phyloP scores from a whole-genome alignment of 2,797 vertebrate species.

The Okamejei kenojei region DNA sequence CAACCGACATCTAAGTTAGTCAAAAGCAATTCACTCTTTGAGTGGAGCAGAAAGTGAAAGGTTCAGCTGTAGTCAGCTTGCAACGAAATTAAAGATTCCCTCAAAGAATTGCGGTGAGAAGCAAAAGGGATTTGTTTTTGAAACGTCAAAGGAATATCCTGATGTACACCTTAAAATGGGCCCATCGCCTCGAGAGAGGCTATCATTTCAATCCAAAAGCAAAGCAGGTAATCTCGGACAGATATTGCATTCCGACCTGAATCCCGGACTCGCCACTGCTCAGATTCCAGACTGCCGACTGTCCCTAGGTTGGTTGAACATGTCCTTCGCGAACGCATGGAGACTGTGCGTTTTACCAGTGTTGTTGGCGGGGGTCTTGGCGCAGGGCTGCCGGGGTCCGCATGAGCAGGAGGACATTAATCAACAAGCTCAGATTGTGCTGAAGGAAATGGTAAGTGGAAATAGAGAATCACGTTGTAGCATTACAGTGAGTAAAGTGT shows the following conservation, averaged over 20 bases:
- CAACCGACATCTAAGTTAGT: background rate
- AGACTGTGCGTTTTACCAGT: background rate
- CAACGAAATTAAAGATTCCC: background rate
- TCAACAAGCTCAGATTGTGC: background rate
- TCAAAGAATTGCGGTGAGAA: conserved; percentile 2
- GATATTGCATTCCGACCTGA: background rate
- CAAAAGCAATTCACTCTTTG: background rate
- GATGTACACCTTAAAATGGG: background rate
- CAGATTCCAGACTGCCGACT: background rate
- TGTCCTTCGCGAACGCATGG: background rate
- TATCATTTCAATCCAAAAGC: background rate
- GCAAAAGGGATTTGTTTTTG: background rate
- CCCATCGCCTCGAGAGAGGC: background rate
- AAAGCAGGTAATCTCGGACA: background rate
- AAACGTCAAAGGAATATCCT: conserved; percentile 33
- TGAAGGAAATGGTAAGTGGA: background rate
- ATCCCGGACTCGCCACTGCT: background rate
- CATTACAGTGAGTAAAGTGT: background rate
- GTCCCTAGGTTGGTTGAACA: background rate
- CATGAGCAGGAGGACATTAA: background rate
- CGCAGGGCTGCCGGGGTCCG: background rate
- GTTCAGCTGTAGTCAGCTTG: background rate
- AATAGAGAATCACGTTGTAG: background rate
- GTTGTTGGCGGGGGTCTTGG: background rate
- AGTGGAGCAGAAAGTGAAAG: background rate